Base-by-base conservation (phyloP, 2,113 vertebrate genomes). In the Excalfactoria chinensis region DNA sequence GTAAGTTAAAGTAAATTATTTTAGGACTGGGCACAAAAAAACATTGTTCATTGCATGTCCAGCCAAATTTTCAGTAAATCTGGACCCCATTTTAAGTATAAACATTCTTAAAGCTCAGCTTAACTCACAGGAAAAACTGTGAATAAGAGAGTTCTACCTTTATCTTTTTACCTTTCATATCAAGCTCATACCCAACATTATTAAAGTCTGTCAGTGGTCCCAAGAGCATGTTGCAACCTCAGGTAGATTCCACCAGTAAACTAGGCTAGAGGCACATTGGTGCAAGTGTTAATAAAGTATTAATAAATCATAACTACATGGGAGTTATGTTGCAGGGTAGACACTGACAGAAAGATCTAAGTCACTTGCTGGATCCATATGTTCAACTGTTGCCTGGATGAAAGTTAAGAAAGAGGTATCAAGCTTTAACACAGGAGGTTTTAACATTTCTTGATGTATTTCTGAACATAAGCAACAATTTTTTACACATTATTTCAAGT, bases 281-380 rank as follows among this genome's bases (percentile, higher is more conserved):
- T 32, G 82, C 51, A 91, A 96, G 56, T 80, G 74, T 94, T 95
- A 94, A 90, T 95, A 85, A 92, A 93, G 93, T 84, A 92, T 82
- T 89, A 94, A 95, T 83, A 96, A 94, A 95, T 94, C 51, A 72
- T 88, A 17, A 5, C 55, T 77, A 11, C 0, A 59, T 91, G 93
- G 92, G 94, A 86, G 90, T 76, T 51, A 34, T 79, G 49, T 63
- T 86, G 34, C 59, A 94, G 75, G 49, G 71, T 73, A 80, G 93
- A 82, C 78, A 70, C 28, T 91, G 87, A 83, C 5, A 83, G 75
- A 85, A 59, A 64, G 84, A 53, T 30, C 40, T 32, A 48, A 88
- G 93, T 85, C 72, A 85, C 63, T 70, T 80, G 19, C 43, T 92
- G 60, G 48, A 71, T 93, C 75, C 75, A 83, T 2, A 16, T 12